These are phyloP conservation scores for Archaeoteleia sp. DNA, from an alignment of 2,888 invertebrate species.

Conservation along the genomic window DNA sequence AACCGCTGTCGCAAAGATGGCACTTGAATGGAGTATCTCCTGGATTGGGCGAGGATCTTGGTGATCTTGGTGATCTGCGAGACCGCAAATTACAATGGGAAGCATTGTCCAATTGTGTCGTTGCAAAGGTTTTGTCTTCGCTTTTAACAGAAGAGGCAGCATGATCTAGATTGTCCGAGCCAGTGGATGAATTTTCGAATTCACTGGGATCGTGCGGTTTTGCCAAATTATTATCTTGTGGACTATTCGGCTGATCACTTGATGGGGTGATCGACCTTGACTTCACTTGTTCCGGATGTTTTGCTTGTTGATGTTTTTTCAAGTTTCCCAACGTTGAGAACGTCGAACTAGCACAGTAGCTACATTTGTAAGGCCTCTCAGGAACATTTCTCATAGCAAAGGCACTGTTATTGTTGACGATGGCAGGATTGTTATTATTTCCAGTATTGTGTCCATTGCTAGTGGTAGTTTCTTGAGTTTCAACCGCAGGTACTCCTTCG, in stretches of 20 bases:
- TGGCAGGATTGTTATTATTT: conserved; percentile 53
- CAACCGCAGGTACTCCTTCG: conserved; percentile 70
- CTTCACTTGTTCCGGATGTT: conserved; percentile 79
- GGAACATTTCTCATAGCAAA: conserved; percentile 82
- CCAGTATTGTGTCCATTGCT: conserved; percentile 32
- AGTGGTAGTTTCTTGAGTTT: conserved; percentile 66
- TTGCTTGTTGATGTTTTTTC: conserved; percentile 85
- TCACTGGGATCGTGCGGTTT: conserved; percentile 70
- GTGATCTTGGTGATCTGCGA: conserved; percentile 60
- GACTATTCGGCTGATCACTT: conserved; percentile 62
- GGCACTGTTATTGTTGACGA: conserved; percentile 73
- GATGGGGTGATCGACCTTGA: conserved; percentile 71
- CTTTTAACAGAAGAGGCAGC: conserved; percentile 59
- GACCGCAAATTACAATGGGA: conserved; percentile 59
- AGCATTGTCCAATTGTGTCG: conserved; percentile 47
- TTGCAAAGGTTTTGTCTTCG: conserved; percentile 49
- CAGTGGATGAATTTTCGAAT: conserved; percentile 71
- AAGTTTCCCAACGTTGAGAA: conserved; percentile 87
- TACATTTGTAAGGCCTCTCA: conserved; percentile 87
- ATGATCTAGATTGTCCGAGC: conserved; percentile 74
- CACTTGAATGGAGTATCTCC: conserved; percentile 90
- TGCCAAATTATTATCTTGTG: conserved; percentile 53
- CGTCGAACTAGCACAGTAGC: conserved; percentile 87
- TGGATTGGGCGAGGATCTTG: conserved; percentile 69
- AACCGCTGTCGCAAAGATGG: conserved; percentile 93